Evolutionary conservation across 2,797 vertebrate genomes (phyloP).

Genomic region (Phataginus tricuspis): DNA sequence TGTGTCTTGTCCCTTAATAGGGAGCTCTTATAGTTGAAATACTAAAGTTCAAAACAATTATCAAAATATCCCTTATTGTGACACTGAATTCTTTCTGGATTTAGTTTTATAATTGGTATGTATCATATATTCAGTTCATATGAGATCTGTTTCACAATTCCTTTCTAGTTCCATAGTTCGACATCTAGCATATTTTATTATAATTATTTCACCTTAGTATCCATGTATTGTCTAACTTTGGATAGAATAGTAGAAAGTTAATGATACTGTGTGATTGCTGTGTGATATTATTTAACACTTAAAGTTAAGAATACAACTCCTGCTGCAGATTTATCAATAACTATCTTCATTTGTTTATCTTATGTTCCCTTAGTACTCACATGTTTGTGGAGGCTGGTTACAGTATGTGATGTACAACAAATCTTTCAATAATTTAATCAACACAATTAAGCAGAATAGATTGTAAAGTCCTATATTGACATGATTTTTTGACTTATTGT

Average conservation of each 20-base stretch:
- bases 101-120: neutral
- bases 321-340: neutral
- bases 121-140: neutral
- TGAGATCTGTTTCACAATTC: neutral
- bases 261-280: neutral
- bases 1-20: slow-evolving; percentile 52
- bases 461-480: neutral
- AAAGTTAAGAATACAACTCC: neutral
- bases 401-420: neutral
- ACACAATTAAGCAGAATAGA: neutral
- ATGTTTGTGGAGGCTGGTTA: neutral
- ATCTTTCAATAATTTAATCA: slow-evolving; percentile 16
- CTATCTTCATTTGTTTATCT: slow-evolving; percentile 7
- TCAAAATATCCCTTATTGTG: slow-evolving; percentile 35
- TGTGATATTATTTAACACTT: neutral
- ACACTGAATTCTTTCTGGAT: slow-evolving; percentile 37
- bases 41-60: neutral
- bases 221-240: slow-evolving; percentile 27
- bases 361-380: neutral
- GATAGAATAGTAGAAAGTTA: neutral
- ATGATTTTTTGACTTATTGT: neutral
- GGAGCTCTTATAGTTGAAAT: slow-evolving; percentile 56
- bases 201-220: neutral
- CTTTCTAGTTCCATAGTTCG: slow-evolving; percentile 13
- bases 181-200: slow-evolving; percentile 4